A percentile compares a stretch with the other conserved stretches of the same genome.
Conservation (phyloP, 2,113 vertebrate species). For the Dolichotis patagonum region DNA sequence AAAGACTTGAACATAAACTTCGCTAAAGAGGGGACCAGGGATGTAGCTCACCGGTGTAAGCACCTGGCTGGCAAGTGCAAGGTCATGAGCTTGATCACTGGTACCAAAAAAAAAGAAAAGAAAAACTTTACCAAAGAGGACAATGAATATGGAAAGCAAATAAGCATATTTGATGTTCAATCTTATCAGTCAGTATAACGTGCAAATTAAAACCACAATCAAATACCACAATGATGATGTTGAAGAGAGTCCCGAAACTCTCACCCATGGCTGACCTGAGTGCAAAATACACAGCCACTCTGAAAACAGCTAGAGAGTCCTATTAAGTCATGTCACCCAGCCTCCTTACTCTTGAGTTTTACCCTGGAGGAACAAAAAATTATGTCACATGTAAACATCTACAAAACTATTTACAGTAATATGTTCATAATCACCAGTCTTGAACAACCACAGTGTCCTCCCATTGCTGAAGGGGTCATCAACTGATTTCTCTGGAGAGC, state of each 20-base stretch:
- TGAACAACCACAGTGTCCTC: background rate
- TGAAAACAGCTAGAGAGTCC: background rate
- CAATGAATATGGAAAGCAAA: background rate
- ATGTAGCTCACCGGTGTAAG: no score
- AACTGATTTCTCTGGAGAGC: background rate
- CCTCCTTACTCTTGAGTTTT: background rate
- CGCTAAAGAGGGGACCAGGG: background rate
- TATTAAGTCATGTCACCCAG: background rate
- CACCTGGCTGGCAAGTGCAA: no score
- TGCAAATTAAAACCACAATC: background rate
- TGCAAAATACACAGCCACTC: background rate
- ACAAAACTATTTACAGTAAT: background rate
- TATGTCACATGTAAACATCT: background rate
- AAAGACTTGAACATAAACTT: constrained; percentile 9
- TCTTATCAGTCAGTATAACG: background rate
- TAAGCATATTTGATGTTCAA: background rate
- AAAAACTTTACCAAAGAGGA: no score
- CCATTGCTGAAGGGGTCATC: background rate
- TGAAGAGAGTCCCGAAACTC: background rate
- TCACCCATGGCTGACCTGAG: background rate
- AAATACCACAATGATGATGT: background rate
- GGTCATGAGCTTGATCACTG: no score
- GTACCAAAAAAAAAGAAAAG: no score
- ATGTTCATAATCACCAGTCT: background rate
- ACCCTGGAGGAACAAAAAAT: background rate